phyloP scores from a whole-genome alignment of 2,113 vertebrate species.

The Ariopsis seemanni region DNA sequence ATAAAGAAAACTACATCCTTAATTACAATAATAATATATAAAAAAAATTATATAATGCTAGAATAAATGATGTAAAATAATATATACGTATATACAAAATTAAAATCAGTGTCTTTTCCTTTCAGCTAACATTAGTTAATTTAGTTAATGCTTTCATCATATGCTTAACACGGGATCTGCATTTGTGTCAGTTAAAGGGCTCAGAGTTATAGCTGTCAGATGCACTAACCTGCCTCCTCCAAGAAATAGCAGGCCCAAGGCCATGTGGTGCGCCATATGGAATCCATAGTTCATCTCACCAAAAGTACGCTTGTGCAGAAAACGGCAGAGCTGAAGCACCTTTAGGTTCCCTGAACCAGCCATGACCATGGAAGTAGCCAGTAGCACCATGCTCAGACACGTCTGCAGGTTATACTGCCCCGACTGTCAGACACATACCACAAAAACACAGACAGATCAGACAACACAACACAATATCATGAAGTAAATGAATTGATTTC shows the following conservation, averaged over 20 bases:
- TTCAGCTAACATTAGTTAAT: neutral
- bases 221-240: slow-evolving; percentile 89
- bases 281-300: slow-evolving; percentile 99
- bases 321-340: slow-evolving; percentile 93
- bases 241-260: slow-evolving; percentile 91
- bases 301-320: slow-evolving; percentile 91
- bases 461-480: neutral
- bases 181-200: neutral
- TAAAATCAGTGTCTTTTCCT: no score
- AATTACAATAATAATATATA: no score
- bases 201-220: neutral
- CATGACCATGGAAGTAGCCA: slow-evolving; percentile 96
- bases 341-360: slow-evolving; percentile 91
- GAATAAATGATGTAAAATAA: no score
- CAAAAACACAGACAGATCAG: neutral
- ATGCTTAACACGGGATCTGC: neutral
- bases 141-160: neutral
- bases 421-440: slow-evolving; percentile 69
- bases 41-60: no score
- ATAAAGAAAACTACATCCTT: no score
- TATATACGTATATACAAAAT: no score
- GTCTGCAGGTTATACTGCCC: slow-evolving; percentile 94
- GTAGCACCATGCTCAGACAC: slow-evolving; percentile 87
- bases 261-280: slow-evolving; percentile 98
- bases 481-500: neutral